Conservation (phyloP, 2,797 vertebrate species). For the Neomorphus geoffroyi region DNA sequence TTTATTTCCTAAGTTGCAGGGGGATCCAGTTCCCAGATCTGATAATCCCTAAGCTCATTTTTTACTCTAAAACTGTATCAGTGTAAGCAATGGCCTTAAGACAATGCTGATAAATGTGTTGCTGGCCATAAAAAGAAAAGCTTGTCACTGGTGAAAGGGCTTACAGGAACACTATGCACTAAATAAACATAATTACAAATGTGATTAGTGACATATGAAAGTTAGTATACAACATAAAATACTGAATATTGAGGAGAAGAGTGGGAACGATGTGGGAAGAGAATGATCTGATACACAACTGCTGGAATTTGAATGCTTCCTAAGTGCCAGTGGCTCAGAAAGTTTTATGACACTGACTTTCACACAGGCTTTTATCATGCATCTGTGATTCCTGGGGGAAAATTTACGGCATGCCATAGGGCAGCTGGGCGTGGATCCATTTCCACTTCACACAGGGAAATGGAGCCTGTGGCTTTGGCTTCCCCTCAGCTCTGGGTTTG, state of each 20-base stretch:
- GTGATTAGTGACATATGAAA: not conserved
- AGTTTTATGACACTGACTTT: not conserved
- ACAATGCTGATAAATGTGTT: not conserved
- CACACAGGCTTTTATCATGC: fast-evolving
- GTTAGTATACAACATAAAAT: not conserved
- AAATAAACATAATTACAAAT: not conserved
- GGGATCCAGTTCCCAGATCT: not conserved
- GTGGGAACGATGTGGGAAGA: not conserved
- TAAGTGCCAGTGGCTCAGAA: not conserved
- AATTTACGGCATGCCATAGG: not conserved
- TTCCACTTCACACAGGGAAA: not conserved
- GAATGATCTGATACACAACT: not conserved
- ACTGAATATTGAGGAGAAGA: not conserved
- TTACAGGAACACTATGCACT: not conserved
- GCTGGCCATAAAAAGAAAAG: not conserved
- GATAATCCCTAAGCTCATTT: not conserved
- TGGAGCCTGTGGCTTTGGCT: not conserved
- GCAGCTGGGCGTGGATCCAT: not conserved
- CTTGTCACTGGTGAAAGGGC: not conserved
- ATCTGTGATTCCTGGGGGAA: not conserved
- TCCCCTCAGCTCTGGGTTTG: not conserved
- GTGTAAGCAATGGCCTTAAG: not conserved
- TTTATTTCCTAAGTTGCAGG: not conserved
- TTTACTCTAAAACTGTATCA: not conserved
- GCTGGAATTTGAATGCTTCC: not conserved